These are phyloP conservation scores for Phyllostomus hastatus DNA, from an alignment of 2,113 vertebrate genomes.

Conservation along the genomic window DNA sequence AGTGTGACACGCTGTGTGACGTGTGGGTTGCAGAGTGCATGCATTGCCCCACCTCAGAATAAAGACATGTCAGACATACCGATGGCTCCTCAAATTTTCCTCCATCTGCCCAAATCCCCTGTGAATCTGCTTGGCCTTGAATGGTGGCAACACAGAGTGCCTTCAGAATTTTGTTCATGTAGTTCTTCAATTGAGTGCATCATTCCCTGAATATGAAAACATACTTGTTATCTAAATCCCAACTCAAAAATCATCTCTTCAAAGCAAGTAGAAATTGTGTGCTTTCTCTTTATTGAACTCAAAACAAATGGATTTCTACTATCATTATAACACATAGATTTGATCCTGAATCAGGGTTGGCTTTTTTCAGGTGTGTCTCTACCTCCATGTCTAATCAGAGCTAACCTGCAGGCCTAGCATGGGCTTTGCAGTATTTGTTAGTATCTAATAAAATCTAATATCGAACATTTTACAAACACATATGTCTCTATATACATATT, in stretches of 20 bases:
- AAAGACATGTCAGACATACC: no score
- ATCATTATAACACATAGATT: not conserved
- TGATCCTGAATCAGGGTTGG: not conserved
- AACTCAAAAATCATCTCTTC: not conserved
- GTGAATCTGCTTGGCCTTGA: no score
- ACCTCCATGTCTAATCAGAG: not conserved
- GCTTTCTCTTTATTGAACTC: not conserved
- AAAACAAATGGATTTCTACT: not conserved
- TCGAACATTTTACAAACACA: not conserved
- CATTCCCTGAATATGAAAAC: not conserved
- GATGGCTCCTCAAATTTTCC: no score
- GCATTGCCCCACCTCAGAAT: no score
- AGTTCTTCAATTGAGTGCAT: not conserved
- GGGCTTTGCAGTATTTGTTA: not conserved
- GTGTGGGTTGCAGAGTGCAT: no score
- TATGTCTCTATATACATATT: not conserved
- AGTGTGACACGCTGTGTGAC: no score
- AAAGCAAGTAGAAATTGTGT: not conserved
- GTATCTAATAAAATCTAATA: not conserved
- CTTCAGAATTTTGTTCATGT: not conserved
- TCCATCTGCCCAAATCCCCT: no score
- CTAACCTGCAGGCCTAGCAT: not conserved
- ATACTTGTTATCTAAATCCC: not conserved
- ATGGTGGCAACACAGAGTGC: no score
- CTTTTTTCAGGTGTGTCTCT: not conserved